Conservation (phyloP, 1,140 invertebrate species). For the Drosophila erecta region DNA sequence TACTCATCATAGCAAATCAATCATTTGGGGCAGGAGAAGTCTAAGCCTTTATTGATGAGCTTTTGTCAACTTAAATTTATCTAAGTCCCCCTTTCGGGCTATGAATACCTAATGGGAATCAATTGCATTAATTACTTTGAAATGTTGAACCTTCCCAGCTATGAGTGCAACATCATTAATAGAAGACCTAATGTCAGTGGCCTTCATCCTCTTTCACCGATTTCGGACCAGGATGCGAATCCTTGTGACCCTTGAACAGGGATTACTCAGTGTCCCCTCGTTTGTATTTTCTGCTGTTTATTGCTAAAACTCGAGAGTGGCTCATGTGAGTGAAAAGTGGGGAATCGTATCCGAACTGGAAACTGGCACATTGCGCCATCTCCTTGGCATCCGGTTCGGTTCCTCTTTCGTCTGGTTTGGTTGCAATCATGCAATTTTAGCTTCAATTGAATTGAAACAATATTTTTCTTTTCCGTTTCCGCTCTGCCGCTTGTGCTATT, state of each 20-base stretch:
- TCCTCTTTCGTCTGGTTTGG: constrained; percentile 45
- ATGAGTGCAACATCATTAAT: not conserved
- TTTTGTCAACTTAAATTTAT: not conserved
- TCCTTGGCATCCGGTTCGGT: constrained; percentile 30
- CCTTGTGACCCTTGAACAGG: constrained; percentile 6
- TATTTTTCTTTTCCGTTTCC: constrained; percentile 78
- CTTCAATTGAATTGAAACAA: constrained; percentile 77
- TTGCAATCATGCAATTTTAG: constrained; percentile 72
- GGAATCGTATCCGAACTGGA: not conserved
- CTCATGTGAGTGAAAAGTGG: constrained; percentile 15
- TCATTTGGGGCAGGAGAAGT: too few species aligned
- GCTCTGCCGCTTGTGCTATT: constrained; percentile 68
- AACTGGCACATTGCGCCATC: constrained; percentile 31
- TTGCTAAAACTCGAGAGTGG: constrained; percentile 51
- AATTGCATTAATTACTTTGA: constrained; percentile 1
- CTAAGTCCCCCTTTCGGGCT: constrained; percentile 1
- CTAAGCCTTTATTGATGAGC: constrained; percentile 1
- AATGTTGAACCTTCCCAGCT: not conserved
- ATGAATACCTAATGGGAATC: not conserved
- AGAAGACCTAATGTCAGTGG: not conserved
- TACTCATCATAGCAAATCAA: not conserved
- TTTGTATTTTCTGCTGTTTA: constrained; percentile 42
- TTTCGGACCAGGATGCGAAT: not conserved
- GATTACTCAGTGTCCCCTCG: constrained; percentile 13
- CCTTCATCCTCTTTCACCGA: not conserved